Conservation (phyloP, 2,888 invertebrate species). For the Tanypteryx hageni region DNA sequence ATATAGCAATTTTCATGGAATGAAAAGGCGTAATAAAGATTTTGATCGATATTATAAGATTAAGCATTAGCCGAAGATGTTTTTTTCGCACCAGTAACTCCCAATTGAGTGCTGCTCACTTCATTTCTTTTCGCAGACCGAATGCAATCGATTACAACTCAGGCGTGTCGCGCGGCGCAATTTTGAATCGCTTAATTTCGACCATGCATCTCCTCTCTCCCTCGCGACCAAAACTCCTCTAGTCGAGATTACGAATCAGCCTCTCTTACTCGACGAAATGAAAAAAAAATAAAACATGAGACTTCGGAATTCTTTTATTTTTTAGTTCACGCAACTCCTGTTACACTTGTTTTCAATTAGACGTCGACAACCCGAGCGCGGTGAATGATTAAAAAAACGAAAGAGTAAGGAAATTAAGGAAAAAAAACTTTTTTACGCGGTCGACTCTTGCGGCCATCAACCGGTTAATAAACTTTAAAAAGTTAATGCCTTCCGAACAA, state of each 20-base stretch:
- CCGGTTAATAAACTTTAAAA: neutral
- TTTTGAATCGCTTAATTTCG: neutral
- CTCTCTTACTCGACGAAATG: neutral
- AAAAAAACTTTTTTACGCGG: neutral
- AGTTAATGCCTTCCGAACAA: neutral
- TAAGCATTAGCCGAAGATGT: neutral
- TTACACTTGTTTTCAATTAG: neutral
- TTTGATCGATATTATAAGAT: neutral
- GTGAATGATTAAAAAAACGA: neutral
- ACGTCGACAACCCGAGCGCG: neutral
- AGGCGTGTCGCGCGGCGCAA: neutral
- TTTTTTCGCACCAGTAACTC: neutral
- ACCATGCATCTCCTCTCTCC: neutral
- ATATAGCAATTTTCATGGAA: neutral
- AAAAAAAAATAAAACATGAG: neutral
- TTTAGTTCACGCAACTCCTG: neutral
- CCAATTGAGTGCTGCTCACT: neutral
- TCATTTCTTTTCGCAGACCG: neutral
- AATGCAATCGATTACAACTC: constrained; percentile 16
- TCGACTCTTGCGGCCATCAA: neutral
- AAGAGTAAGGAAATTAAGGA: neutral
- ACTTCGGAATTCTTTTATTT: no score
- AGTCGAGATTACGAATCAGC: neutral
- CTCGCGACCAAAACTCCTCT: neutral
- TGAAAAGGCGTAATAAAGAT: neutral